Conservation (phyloP, 2,113 vertebrate species). For the Cranoglanis bouderius region DNA sequence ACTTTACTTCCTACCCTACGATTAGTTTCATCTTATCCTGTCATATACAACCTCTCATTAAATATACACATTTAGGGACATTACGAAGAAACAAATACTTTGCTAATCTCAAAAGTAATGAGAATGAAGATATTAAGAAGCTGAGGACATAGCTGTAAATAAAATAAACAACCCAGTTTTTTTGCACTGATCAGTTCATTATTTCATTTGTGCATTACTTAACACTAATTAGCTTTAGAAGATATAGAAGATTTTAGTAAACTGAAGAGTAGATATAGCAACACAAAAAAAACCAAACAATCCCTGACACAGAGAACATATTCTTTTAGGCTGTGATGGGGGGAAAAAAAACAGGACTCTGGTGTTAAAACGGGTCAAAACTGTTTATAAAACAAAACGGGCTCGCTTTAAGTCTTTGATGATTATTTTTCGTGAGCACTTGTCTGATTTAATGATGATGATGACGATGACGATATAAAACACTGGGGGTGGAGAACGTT, state of each 20-base stretch:
- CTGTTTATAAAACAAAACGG: neutral
- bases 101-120: too few relatives aligned
- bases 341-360: neutral
- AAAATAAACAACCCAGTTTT: too few relatives aligned
- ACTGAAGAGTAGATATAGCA: too few relatives aligned
- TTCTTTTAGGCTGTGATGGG: neutral
- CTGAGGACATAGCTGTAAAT: neutral
- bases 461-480: neutral
- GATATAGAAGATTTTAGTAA: too few relatives aligned
- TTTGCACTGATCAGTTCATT: neutral
- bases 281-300: too few relatives aligned
- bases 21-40: neutral
- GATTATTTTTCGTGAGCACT: neutral
- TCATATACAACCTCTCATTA: neutral
- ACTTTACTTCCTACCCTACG: neutral
- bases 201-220: too few relatives aligned
- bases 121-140: neutral
- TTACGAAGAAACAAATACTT: neutral
- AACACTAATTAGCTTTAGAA: too few relatives aligned
- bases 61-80: neutral
- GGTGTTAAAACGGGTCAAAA: neutral
- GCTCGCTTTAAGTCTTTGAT: conserved; percentile 7
- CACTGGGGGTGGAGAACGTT: conserved; percentile 18
- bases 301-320: neutral
- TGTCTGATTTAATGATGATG: conserved; percentile 10